Evolutionary conservation across 2,797 vertebrate genomes (phyloP).

Genomic region (Falco columbarius): DNA sequence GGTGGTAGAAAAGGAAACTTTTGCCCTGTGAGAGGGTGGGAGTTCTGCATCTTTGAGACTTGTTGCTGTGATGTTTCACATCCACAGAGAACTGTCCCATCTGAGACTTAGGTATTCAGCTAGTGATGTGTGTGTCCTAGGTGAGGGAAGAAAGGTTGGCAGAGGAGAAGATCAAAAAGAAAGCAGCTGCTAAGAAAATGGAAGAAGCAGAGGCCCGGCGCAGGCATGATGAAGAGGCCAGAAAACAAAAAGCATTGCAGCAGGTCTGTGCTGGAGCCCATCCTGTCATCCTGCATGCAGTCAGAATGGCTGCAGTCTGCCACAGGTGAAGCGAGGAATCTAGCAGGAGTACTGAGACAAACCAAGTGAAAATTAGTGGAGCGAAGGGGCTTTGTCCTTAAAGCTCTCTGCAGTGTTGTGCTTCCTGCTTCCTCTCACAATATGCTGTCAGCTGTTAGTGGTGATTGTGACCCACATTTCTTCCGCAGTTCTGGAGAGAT

Average conservation of each 20-base stretch:
- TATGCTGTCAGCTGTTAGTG: neutral
- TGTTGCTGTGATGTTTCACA: fast-evolving
- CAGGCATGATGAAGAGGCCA: slow-evolving; percentile 86
- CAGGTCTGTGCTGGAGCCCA: slow-evolving; percentile 57
- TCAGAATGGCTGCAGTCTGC: neutral
- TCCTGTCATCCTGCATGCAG: fast-evolving
- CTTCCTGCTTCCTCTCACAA: neutral
- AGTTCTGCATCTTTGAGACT: neutral
- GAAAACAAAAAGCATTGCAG: slow-evolving; percentile 72
- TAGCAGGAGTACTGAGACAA: fast-evolving
- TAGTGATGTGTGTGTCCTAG: slow-evolving; percentile 29
- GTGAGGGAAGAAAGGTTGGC: slow-evolving; percentile 81
- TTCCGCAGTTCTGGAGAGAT: neutral
- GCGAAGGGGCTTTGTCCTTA: neutral
- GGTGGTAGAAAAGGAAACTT: neutral
- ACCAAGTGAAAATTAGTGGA: neutral
- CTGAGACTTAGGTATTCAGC: neutral
- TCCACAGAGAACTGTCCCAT: no score
- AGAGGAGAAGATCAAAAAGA: slow-evolving; percentile 80
- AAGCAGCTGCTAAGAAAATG: slow-evolving; percentile 74
- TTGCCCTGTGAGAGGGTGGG: neutral
- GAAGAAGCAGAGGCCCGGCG: slow-evolving; percentile 80
- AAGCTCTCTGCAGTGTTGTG: neutral
- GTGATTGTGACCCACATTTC: neutral
- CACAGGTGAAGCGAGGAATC: neutral